Evolutionary conservation across 1,140 invertebrate genomes (phyloP), one percentile per base, ranked within the genome.

Genomic region (Bilobella aurantiaca): DNA sequence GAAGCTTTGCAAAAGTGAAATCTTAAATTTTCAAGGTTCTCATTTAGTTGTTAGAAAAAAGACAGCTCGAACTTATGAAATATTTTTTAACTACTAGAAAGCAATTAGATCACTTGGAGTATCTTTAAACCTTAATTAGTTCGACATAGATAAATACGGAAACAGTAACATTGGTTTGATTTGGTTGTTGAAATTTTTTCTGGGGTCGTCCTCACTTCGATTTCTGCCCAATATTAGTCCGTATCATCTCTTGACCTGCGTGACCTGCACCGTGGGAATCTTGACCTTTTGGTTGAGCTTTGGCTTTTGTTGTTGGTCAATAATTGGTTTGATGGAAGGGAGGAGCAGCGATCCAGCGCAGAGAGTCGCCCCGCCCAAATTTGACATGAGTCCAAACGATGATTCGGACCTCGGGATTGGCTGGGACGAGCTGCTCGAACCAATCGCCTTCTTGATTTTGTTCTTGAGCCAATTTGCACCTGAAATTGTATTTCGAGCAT

Each of bases 301-400:
- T 79, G 25, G 82, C 30, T 79, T 1, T 79, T 77, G 34, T 79
- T 77, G 34, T 66, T 70, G 73, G 73, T 63, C 79, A 76, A 42
- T 75, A 72, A 56, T 75, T 73, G 69, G 79, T 78, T 72, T 66
- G 18, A 69, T 69, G 3, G 62, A 64, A 18, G 83, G 83, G 56
- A 85, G 76, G 5, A 82, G 82, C 0, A 84, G 82, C 58, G 82
- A 81, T 64, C 82, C 82, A 2, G 82, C 84, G 74, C 84, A 85
- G 2, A 85, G 76, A 0, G 83, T 83, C 0, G 84, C 83, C 34
- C 80, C 81, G 2, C 83, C 84, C 18, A 85, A 73, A 56, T 69
- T 69, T 5, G 64, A 37, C 68, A 85, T 82, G 1, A 71, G 46
- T 14, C 82, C 82, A 75, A 27, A 72, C 77, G 62, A 79, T 37